Percentiles rank a stretch among this genome's conserved stretches.
These are phyloP conservation scores for Phaedon cochleariae DNA, from an alignment of 2,888 invertebrate species.

Conservation along the genomic window DNA sequence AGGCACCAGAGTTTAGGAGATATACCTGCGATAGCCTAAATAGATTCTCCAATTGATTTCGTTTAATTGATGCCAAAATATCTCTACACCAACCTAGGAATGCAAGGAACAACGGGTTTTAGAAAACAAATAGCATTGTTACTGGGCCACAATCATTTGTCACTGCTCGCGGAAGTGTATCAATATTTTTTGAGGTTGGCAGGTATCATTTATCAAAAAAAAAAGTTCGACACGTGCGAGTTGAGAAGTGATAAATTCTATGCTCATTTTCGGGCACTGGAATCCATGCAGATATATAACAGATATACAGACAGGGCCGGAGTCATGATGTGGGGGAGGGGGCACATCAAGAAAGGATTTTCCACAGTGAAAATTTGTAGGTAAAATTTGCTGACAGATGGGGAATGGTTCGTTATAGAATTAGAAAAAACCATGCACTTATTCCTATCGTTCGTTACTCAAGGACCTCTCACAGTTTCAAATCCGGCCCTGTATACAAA, in stretches of 20 bases:
- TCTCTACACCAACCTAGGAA: slow-evolving; percentile 12
- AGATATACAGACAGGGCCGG: too few species aligned
- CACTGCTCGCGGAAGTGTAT: slow-evolving; percentile 15
- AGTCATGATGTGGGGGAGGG: too few species aligned
- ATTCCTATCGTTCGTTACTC: too few species aligned
- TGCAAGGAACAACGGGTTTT: slow-evolving; percentile 5
- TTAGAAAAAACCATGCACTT: too few species aligned
- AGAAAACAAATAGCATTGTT: slow-evolving; percentile 12
- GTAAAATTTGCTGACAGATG: too few species aligned
- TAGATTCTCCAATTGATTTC: background rate
- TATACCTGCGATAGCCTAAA: slow-evolving; percentile 11
- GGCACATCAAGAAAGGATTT: too few species aligned
- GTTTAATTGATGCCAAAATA: slow-evolving; percentile 16
- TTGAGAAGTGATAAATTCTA: slow-evolving; percentile 3
- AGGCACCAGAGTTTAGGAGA: background rate
- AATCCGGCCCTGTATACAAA: too few species aligned
- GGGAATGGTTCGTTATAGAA: too few species aligned
- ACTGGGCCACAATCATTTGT: slow-evolving; percentile 15
- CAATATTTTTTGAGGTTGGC: background rate
- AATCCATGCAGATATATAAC: too few species aligned
- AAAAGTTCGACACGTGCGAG: background rate
- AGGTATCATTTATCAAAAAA: slow-evolving; percentile 16
- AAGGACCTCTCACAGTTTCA: too few species aligned
- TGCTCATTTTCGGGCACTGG: too few species aligned
- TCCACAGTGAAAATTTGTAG: too few species aligned